Percentiles rank a stretch among this genome's conserved stretches.
Conservation (phyloP, 1,140 invertebrate species). For the Drosophila elegans region DNA sequence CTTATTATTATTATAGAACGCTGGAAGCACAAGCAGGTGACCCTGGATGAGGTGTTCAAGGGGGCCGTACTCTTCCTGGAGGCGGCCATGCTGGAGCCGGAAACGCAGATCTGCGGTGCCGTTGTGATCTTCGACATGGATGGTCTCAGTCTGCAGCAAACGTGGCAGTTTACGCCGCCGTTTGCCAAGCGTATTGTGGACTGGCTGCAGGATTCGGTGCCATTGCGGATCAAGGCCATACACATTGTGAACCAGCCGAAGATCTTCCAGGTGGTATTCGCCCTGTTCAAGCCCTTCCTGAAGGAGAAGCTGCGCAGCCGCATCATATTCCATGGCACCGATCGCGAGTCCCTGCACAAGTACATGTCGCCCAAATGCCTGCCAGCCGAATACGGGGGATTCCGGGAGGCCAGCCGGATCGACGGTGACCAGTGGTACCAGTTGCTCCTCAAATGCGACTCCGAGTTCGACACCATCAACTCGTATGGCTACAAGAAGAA, state of each 20-base stretch:
- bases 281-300: slow-evolving; percentile 94
- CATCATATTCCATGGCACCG: slow-evolving; percentile 93
- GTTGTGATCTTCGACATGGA: slow-evolving; percentile 94
- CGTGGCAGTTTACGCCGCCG: slow-evolving; percentile 92
- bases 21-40: slow-evolving; percentile 93
- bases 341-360: slow-evolving; percentile 92
- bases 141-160: slow-evolving; percentile 91
- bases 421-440: slow-evolving; percentile 90
- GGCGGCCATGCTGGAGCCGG: slow-evolving; percentile 91
- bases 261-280: slow-evolving; percentile 94
- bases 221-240: slow-evolving; percentile 92
- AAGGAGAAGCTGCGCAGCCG: slow-evolving; percentile 90
- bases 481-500: slow-evolving; percentile 91
- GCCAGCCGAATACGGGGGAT: slow-evolving; percentile 92
- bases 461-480: slow-evolving; percentile 91
- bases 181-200: slow-evolving; percentile 93
- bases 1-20: slow-evolving; percentile 87
- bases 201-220: slow-evolving; percentile 92
- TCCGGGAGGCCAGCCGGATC: slow-evolving; percentile 87
- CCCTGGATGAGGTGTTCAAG: slow-evolving; percentile 92
- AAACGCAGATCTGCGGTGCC: slow-evolving; percentile 91
- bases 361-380: slow-evolving; percentile 92
- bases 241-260: slow-evolving; percentile 95
- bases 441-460: slow-evolving; percentile 89
- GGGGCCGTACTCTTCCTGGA: slow-evolving; percentile 92